These are phyloP conservation scores for Gambelia wislizenii DNA, from an alignment of 2,797 vertebrate genomes.

Conservation along the genomic window DNA sequence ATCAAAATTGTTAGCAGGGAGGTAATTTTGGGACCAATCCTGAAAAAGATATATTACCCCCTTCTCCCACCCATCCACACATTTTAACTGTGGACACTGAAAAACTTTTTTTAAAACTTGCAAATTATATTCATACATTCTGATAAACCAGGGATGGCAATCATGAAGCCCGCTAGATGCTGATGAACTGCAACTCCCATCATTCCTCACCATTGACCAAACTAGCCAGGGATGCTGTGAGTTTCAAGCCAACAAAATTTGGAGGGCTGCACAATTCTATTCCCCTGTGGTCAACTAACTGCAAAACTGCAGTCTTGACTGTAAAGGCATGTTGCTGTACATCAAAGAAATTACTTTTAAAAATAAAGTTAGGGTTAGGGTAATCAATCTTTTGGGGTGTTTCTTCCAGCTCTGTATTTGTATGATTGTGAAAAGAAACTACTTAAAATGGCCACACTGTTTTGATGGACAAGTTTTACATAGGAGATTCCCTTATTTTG, in stretches of 20 bases:
- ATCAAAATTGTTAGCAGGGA: too few species aligned
- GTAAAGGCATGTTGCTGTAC: neutral
- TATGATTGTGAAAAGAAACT: neutral
- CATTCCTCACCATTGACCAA: too few species aligned
- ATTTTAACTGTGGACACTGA: constrained; percentile 1
- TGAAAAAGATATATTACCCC: neutral
- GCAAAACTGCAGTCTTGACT: constrained; percentile 38
- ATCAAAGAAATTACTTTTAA: neutral
- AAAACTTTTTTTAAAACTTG: neutral
- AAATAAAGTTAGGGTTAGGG: neutral
- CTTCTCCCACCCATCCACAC: neutral
- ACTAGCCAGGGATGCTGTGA: too few species aligned
- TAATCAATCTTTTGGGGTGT: neutral
- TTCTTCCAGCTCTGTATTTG: neutral
- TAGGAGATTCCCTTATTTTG: neutral
- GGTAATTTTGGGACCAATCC: too few species aligned
- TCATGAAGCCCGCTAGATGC: too few species aligned
- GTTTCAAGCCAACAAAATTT: too few species aligned
- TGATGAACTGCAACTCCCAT: too few species aligned
- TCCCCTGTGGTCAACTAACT: constrained; percentile 11
- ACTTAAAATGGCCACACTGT: neutral
- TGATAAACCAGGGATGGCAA: constrained; percentile 20
- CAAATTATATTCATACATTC: constrained; percentile 25
- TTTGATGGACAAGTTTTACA: neutral
- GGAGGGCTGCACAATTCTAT: too few species aligned